A percentile compares a stretch with the other conserved stretches of the same genome.
Evolutionary conservation across 2,888 invertebrate species (phyloP).

Genomic region (Nomada goodeniana): DNA sequence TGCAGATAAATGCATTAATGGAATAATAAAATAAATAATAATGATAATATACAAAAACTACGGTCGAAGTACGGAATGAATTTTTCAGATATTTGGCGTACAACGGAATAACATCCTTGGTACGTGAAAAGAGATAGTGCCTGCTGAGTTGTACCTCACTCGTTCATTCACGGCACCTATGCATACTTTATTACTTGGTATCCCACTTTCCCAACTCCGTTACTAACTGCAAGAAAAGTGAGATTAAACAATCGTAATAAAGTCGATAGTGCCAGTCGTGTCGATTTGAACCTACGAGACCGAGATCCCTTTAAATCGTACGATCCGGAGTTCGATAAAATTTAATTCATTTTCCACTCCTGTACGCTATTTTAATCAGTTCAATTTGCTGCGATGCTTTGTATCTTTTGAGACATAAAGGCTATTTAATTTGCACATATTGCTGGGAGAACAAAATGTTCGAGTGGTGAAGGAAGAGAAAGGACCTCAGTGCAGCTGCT

Average conservation of each 20-base stretch:
- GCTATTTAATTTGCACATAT: too few relatives aligned
- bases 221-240: neutral
- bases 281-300: neutral
- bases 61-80: neutral
- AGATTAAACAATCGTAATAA: neutral
- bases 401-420: neutral
- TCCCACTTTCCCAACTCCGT: constrained; percentile 63
- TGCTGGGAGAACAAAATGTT: neutral
- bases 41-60: neutral
- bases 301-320: neutral
- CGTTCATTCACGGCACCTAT: constrained; percentile 44
- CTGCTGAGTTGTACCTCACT: constrained; percentile 32
- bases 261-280: neutral
- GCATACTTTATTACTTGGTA: constrained; percentile 61
- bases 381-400: neutral
- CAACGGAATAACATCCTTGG: neutral
- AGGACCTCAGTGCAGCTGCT: constrained; percentile 97
- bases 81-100: constrained; percentile 8
- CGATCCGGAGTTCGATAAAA: neutral
- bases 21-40: too few relatives aligned
- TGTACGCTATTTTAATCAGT: neutral
- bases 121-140: constrained; percentile 11
- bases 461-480: neutral
- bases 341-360: neutral
- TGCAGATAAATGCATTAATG: too few relatives aligned